Evolutionary conservation across 37 sponge, comb jelly and placozoan genomes (phyloP).

Genomic region (Geodia barretti): DNA sequence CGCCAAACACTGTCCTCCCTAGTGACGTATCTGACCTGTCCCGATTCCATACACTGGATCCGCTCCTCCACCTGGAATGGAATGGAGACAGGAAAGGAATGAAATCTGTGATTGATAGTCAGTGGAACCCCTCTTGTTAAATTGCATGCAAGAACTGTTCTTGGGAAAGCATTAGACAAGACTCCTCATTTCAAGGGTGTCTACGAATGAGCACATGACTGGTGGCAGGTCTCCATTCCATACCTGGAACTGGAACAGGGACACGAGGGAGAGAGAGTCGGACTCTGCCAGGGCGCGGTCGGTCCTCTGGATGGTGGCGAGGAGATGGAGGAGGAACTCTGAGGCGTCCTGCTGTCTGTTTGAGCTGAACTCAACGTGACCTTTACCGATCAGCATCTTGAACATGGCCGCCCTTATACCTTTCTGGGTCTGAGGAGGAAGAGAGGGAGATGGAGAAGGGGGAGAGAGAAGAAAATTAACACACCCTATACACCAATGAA

Average conservation of each 20-base stretch:
- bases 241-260: conserved; percentile 68
- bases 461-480: not conserved
- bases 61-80: conserved; percentile 76
- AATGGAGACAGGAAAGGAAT: not conserved
- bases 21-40: conserved; percentile 72
- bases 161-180: no score
- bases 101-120: not conserved
- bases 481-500: no score
- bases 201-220: no score
- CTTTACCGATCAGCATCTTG: conserved; percentile 83
- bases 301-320: conserved; percentile 60
- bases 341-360: conserved; percentile 87
- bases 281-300: conserved; percentile 6
- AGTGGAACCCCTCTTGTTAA: no score
- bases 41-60: conserved; percentile 66
- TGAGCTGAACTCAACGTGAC: conserved; percentile 88
- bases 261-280: conserved; percentile 35
- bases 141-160: no score
- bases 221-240: no score
- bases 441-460: no score
- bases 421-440: conserved; percentile 43
- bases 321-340: conserved; percentile 86
- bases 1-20: conserved; percentile 59
- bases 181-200: no score
- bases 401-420: conserved; percentile 75